Evolutionary conservation across 2,888 invertebrate genomes (phyloP).

Genomic region (Oscheius myriophilus): DNA sequence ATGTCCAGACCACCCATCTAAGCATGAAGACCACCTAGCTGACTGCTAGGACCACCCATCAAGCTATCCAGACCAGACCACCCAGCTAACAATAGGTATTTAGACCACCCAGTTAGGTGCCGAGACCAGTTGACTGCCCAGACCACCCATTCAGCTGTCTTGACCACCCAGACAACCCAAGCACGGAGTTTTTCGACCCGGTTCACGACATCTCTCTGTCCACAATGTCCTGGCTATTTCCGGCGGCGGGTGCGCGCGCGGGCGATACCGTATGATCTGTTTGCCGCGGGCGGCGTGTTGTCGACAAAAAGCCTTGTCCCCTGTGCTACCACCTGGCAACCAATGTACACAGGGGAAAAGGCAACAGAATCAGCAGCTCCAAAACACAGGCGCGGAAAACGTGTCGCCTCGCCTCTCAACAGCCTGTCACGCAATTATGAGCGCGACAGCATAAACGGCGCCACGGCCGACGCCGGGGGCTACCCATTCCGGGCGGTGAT

Average conservation of each 20-base stretch:
- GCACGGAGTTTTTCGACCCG: too few species aligned
- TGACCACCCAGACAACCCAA: too few species aligned
- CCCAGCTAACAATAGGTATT: too few species aligned
- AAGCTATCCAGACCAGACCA: too few species aligned
- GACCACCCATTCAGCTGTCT: too few species aligned
- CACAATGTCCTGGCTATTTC: constrained; percentile 18
- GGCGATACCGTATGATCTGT: constrained; percentile 24
- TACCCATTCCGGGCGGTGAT: constrained; percentile 32
- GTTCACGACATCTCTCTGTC: too few species aligned
- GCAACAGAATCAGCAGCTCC: constrained; percentile 2
- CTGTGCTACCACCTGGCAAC: constrained; percentile 17
- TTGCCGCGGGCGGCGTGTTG: constrained; percentile 28
- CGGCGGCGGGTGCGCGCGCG: constrained; percentile 6
- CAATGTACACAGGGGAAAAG: constrained; percentile 16
- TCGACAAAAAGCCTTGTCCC: constrained; percentile 27
- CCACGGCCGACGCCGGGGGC: neutral
- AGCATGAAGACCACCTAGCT: too few species aligned
- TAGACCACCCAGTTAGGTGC: too few species aligned
- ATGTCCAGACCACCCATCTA: too few species aligned
- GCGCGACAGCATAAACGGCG: constrained; percentile 16
- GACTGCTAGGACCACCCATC: too few species aligned
- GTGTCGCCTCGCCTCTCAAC: neutral
- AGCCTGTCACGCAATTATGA: constrained; percentile 33
- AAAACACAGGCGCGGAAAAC: neutral
- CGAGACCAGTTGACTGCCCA: too few species aligned